Evolutionary conservation across 2,797 vertebrate genomes (phyloP), one percentile per base, ranked within the genome.

Genomic region (Molossus molossus): DNA sequence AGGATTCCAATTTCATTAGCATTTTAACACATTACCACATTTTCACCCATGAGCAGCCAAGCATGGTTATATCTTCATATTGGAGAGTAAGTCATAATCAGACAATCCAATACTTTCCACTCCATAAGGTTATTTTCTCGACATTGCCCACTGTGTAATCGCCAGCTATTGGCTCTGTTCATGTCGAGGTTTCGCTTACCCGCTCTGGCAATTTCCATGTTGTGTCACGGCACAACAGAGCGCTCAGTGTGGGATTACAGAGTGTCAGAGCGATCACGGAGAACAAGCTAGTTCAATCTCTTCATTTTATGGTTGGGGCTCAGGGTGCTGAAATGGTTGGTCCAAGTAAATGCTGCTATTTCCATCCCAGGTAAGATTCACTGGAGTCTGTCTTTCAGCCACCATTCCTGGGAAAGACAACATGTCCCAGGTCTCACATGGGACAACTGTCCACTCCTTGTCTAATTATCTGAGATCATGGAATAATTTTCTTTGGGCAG

Each of bases 41-140:
- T 98, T 98, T 98, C 95, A 98, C 94, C 97, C 98, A 98, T 98
- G 98, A 98, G 98, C 97, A 76, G 96, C 97, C 98, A 98, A 98
- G 97, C 90, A n/a, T 97, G 75, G 96, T 97, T 97, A 97, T 97
- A 97, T 97, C 96, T 98, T 97, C 94, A 94, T 98, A 97, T 97
- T 98, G 98, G 97, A 85, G 93, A 97, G 48, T 92, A 98, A 83
- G 96, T 98, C 93, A 93, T 97, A 98, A 98, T 95, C 97, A 98
- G 98, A 98, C 97, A 98, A 97, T 96, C 97, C 97, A 98, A 98
- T 98, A 87, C 96, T 97, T 98, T 98, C 98, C 98, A 98, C 98
- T 96, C 97, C 98, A 98, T 98, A 97, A 98, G 97, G 98, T 98
- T 98, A 97, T 98, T 98, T 97, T 97, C 94, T 95, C n/a, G 57